Evolutionary conservation across 2,113 vertebrate species (phyloP).

Genomic region (Siniperca knerii): DNA sequence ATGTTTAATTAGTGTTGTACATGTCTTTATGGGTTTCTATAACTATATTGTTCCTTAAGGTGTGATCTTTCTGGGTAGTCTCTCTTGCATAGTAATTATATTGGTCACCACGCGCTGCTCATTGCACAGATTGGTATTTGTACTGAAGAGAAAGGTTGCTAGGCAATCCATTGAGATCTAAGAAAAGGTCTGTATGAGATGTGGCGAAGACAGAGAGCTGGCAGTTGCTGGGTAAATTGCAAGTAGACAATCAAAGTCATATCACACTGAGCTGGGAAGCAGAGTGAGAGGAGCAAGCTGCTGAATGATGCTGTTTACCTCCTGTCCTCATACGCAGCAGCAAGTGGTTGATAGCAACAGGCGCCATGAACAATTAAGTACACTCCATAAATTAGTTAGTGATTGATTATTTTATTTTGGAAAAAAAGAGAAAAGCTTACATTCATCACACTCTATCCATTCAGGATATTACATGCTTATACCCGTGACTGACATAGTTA

Average conservation of each 20-base stretch:
- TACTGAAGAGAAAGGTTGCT: slow-evolving; percentile 76
- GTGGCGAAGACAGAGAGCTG: slow-evolving; percentile 68
- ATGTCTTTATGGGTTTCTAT: neutral
- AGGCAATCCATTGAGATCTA: slow-evolving; percentile 78
- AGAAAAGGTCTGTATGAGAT: slow-evolving; percentile 78
- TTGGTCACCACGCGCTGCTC: slow-evolving; percentile 51
- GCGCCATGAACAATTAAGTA: slow-evolving; percentile 55
- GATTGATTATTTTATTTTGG: slow-evolving; percentile 31
- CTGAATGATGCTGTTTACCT: slow-evolving; percentile 56
- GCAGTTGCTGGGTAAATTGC: slow-evolving; percentile 76
- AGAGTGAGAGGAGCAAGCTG: slow-evolving; percentile 47
- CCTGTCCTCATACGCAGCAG: slow-evolving; percentile 41
- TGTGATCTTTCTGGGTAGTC: slow-evolving; percentile 35
- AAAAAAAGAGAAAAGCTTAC: slow-evolving; percentile 13
- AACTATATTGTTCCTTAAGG: slow-evolving; percentile 8
- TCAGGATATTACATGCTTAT: slow-evolving; percentile 25
- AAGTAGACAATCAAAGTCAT: slow-evolving; percentile 76
- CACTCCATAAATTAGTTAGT: slow-evolving; percentile 46
- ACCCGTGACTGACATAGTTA: slow-evolving; percentile 36
- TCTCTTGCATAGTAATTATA: slow-evolving; percentile 62
- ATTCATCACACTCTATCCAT: slow-evolving; percentile 17
- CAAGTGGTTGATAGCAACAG: slow-evolving; percentile 59
- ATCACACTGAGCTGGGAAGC: slow-evolving; percentile 66
- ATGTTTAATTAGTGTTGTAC: slow-evolving; percentile 6
- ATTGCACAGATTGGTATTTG: slow-evolving; percentile 67